phyloP scores from a whole-genome alignment of 2,888 invertebrate species.

The Apoda limacodes region DNA sequence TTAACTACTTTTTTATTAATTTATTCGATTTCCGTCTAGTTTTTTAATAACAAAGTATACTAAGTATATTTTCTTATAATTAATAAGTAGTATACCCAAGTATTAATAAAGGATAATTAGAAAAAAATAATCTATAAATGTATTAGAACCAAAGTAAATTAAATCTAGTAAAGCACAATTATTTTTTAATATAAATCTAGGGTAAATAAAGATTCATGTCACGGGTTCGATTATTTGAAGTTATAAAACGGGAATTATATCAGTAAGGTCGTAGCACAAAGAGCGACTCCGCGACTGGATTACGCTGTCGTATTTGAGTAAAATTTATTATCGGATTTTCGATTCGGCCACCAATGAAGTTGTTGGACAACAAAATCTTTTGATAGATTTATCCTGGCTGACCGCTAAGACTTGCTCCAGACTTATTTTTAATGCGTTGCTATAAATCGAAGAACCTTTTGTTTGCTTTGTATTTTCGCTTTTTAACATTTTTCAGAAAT shows the following conservation, averaged over 20 bases:
- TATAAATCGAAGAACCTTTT: conserved; percentile 53
- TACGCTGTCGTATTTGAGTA: conserved; percentile 68
- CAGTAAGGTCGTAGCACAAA: conserved; percentile 61
- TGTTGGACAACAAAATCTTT: conserved; percentile 70
- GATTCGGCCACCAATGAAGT: conserved; percentile 70
- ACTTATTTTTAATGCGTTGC: conserved; percentile 60
- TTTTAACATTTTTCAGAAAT: no score
- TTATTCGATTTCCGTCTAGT: no score
- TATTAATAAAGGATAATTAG: no score
- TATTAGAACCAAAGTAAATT: no score
- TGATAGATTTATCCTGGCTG: conserved; percentile 69
- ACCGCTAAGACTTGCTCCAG: conserved; percentile 59
- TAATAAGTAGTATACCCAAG: no score
- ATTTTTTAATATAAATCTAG: no score
- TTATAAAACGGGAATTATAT: conserved; percentile 62
- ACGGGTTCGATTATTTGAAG: conserved; percentile 53
- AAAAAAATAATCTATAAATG: no score
- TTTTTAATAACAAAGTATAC: no score
- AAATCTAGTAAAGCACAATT: no score
- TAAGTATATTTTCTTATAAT: no score
- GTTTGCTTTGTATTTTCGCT: no score
- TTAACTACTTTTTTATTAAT: no score
- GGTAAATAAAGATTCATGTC: conserved; percentile 49
- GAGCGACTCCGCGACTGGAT: conserved; percentile 63
- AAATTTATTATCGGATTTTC: conserved; percentile 70